Evolutionary conservation across 2,888 invertebrate genomes (phyloP).

Genomic region (Nephrocerus scutellatus): DNA sequence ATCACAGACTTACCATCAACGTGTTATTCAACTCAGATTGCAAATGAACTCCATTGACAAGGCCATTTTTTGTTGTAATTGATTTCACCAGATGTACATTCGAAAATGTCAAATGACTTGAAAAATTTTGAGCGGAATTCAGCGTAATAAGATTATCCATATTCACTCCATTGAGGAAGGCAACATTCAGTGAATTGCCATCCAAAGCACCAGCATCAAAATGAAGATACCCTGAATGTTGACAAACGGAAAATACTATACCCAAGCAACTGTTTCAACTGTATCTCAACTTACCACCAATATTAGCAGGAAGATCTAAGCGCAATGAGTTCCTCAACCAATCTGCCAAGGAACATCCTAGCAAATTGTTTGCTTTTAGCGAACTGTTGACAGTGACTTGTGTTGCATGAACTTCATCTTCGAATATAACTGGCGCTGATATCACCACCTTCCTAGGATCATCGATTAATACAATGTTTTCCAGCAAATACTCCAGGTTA

Average conservation of each 20-base stretch:
- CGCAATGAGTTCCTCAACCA: constrained; percentile 48
- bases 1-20: constrained; percentile 48
- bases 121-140: constrained; percentile 47
- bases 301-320: constrained; percentile 38
- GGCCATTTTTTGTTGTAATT: constrained; percentile 30
- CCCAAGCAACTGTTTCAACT: not conserved
- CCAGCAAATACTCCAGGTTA: constrained; percentile 38
- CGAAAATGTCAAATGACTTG: constrained; percentile 37
- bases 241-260: not conserved
- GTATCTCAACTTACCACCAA: constrained; percentile 25
- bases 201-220: constrained; percentile 48
- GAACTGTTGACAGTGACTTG: constrained; percentile 28
- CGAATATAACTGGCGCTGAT: constrained; percentile 43
- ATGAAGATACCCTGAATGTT: constrained; percentile 42
- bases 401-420: constrained; percentile 33
- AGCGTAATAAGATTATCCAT: constrained; percentile 48
- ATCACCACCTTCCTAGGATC: constrained; percentile 29
- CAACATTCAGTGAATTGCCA: constrained; percentile 42
- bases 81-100: constrained; percentile 38
- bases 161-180: constrained; percentile 48
- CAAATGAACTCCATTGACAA: constrained; percentile 48
- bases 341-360: constrained; percentile 41
- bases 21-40: constrained; percentile 49
- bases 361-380: constrained; percentile 38
- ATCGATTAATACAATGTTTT: constrained; percentile 45